Base-by-base conservation (phyloP, 2,113 vertebrate genomes). In the Vulpes ferrilata region DNA sequence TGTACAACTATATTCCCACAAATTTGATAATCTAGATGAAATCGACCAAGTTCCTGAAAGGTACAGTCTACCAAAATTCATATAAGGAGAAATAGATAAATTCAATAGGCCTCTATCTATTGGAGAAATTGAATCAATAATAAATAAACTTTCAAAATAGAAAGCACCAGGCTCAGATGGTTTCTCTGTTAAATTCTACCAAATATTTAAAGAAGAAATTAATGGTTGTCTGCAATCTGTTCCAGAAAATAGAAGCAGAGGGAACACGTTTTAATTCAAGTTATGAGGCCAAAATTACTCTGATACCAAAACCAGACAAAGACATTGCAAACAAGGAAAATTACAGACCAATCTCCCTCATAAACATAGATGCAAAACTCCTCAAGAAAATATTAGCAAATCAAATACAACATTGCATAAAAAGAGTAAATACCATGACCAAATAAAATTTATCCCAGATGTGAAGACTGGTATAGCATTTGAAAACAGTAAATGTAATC, bases 171-270 rank as follows among this genome's bases (percentile, higher is more conserved):
- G 25, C 27, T 32, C 55, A 83, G 53, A 62, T 76, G 67, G 4
- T 65, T 78, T 84, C 38, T 62, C 16, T 78, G 43, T 78, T 60
- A 16, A 83, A 83, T 88, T 96, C 13, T 65, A 85, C 43, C 25
- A 74, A 32, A 65, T 32, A 92, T 5, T 74, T 81, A 53, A 88
- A 78, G 35, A 23, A 92, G 35, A 71, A 82, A 78, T 22, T 78
- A 51, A 51, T 62, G 87, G 38, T 22, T 83, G 15, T 69, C 22
- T 59, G 23, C 30, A 88, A 64, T 35, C 32, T 17, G 6, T 65
- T 94, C 62, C 51, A 82, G 32, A 96, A 76, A 91, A 88, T 6
- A 87, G 59, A 87, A 84, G 64, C 73, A 84, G 6, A 74, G n/a
- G 22, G 43, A 89, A 82, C 2, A 57, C n/a, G 17, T 73, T 25